Percentiles rank a stretch among this genome's conserved stretches.
phyloP scores from a whole-genome alignment of 2,113 vertebrate species.

The mouse (Mus musculus) region GRCm39 chr10:19217001-19217500 shows the following conservation, averaged over 20 bases:
- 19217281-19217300: neutral
- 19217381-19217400: neutral
- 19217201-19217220: neutral
- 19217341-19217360: neutral
- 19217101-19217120: neutral
- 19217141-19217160: neutral
- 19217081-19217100: neutral
- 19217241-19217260: neutral
- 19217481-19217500: constrained; percentile 1
- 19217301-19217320: neutral
- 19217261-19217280: neutral
- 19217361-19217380: neutral
- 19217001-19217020: too few relatives aligned
- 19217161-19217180: too few relatives aligned
- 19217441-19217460: neutral
- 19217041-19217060: neutral
- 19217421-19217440: neutral
- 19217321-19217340: neutral
- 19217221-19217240: neutral
- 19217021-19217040: neutral
- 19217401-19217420: neutral
- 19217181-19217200: neutral
- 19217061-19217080: neutral
- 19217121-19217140: neutral
- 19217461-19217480: constrained; percentile 9